phyloP scores from a whole-genome alignment of 2,888 invertebrate species.

The Lasioglossum calceatum region DNA sequence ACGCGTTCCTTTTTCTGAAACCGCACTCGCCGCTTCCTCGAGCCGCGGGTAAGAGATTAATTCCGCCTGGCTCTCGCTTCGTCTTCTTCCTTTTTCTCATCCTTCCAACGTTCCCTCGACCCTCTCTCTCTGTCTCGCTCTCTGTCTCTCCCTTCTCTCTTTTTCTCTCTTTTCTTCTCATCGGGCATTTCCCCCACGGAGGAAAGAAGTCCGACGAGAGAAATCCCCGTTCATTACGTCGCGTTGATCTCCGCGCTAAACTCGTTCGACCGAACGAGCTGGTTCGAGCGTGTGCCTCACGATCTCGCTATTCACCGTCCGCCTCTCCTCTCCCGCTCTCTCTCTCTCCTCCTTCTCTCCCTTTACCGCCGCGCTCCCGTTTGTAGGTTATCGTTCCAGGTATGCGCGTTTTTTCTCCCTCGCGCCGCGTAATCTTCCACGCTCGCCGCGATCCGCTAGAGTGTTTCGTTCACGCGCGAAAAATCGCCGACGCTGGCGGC shows the following conservation, averaged over 20 bases:
- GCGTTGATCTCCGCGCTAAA: constrained; percentile 59
- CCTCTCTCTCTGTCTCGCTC: not conserved
- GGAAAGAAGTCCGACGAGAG: constrained; percentile 50
- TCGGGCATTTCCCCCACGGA: constrained; percentile 48
- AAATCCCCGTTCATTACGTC: constrained; percentile 64
- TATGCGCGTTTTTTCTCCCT: constrained; percentile 26
- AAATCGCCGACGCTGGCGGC: constrained; percentile 34
- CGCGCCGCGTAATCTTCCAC: constrained; percentile 44
- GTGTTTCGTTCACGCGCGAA: constrained; percentile 37
- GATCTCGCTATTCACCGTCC: constrained; percentile 16
- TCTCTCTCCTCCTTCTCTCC: not conserved
- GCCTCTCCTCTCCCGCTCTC: not conserved
- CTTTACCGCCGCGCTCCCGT: constrained; percentile 24
- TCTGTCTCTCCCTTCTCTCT: not conserved
- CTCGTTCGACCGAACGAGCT: constrained; percentile 30
- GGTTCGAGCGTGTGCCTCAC: constrained; percentile 14
- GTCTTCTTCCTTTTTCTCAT: constrained; percentile 24
- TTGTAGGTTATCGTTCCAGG: constrained; percentile 59
- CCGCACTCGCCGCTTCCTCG: constrained; percentile 57
- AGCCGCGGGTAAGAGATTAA: constrained; percentile 64
- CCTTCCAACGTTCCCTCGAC: constrained; percentile 4
- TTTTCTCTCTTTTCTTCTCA: constrained; percentile 20
- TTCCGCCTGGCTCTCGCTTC: constrained; percentile 48
- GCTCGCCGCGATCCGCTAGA: constrained; percentile 21
- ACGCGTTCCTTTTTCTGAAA: constrained; percentile 55